A percentile compares a stretch with the other conserved stretches of the same genome.
Evolutionary conservation across 2,113 vertebrate genomes (phyloP).

Genomic region (Podiceps cristatus): DNA sequence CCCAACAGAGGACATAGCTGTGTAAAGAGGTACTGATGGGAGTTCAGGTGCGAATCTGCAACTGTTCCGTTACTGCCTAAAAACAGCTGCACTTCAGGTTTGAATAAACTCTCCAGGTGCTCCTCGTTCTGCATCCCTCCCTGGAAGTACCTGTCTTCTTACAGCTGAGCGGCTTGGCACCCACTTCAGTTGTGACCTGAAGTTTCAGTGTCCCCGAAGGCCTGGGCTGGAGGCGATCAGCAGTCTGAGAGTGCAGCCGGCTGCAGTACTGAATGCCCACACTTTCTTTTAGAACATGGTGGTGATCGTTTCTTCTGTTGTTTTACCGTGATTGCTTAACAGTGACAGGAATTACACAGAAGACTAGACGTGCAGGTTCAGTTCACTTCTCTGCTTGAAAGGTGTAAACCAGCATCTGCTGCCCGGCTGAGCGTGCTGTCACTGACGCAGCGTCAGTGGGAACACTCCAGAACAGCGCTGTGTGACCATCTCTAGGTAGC

Average conservation of each 20-base stretch:
- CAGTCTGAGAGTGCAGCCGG: not conserved
- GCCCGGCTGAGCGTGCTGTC: fast-evolving
- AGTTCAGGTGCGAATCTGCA: not conserved
- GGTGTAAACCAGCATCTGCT: not conserved
- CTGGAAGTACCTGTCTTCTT: not conserved
- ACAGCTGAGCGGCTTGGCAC: not conserved
- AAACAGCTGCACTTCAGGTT: not conserved
- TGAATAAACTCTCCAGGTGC: not conserved
- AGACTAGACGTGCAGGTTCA: not conserved
- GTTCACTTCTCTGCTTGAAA: not conserved
- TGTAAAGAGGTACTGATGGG: not conserved
- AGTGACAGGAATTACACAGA: not conserved
- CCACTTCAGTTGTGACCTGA: not conserved
- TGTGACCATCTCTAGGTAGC: not conserved
- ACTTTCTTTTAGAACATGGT: not conserved
- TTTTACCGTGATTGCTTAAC: not conserved
- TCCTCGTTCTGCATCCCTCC: not conserved
- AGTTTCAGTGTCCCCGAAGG: not conserved
- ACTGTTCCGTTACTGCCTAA: not conserved
- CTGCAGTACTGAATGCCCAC: not conserved
- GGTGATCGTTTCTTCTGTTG: not conserved
- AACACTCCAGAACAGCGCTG: not conserved
- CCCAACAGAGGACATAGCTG: not conserved
- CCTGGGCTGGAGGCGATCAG: not conserved
- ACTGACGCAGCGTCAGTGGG: not conserved